phyloP scores from a whole-genome alignment of 2,797 vertebrate species.

The Schizopygopsis malacanthus region DNA sequence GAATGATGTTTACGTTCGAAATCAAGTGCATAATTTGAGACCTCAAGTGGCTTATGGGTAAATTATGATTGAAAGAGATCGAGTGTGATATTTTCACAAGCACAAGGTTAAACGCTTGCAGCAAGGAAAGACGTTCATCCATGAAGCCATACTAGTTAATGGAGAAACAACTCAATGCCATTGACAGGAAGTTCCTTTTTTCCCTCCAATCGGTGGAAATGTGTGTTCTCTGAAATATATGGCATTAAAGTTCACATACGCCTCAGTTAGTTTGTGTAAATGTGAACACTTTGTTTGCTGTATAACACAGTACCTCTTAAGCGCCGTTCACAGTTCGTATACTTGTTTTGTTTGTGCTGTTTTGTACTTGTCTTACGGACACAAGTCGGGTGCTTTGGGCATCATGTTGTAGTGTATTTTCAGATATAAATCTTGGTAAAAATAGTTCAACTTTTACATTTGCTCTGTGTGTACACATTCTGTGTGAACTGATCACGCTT shows the following conservation, averaged over 20 bases:
- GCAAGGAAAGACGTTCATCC: not conserved
- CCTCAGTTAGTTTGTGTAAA: not conserved
- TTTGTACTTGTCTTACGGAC: not conserved
- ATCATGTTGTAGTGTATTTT: not conserved
- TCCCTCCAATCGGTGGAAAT: not conserved
- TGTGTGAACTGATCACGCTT: not conserved
- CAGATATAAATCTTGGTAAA: not conserved
- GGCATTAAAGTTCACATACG: not conserved
- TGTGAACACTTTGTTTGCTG: not conserved
- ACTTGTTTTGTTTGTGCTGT: not conserved
- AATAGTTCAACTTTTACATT: not conserved
- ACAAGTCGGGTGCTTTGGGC: not conserved
- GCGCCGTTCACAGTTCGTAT: not conserved
- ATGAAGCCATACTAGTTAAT: slow-evolving; percentile 20
- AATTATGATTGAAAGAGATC: not conserved
- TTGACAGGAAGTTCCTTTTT: not conserved
- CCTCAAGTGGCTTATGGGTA: not conserved
- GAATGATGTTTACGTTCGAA: not conserved
- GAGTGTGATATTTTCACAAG: not conserved
- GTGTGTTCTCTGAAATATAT: not conserved
- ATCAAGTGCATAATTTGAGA: not conserved
- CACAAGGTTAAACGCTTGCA: not conserved
- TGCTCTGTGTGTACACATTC: not conserved
- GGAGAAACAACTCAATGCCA: not conserved
- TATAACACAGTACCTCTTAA: slow-evolving; percentile 1